These are phyloP conservation scores for Pelvicachromis taeniatus DNA, from an alignment of 2,113 vertebrate species.

Conservation along the genomic window DNA sequence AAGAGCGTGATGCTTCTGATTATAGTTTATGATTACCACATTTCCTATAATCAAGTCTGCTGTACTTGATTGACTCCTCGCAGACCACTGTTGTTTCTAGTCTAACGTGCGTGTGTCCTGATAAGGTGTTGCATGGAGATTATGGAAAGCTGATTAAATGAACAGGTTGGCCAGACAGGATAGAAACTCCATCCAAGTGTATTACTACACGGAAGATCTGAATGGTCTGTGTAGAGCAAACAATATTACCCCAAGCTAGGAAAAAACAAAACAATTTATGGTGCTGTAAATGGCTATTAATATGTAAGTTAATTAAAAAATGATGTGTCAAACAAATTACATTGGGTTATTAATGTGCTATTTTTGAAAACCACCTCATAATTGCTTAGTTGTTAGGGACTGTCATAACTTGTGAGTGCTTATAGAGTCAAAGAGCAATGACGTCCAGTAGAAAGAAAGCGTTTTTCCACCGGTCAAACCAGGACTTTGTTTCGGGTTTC, in stretches of 20 bases:
- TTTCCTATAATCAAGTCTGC: background rate
- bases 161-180: background rate
- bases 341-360: background rate
- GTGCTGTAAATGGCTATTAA: background rate
- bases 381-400: background rate
- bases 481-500: background rate
- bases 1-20: background rate
- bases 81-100: background rate
- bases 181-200: background rate
- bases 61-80: background rate
- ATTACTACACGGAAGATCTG: background rate
- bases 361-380: background rate
- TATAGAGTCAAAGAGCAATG: background rate
- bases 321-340: background rate
- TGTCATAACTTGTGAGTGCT: background rate
- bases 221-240: background rate
- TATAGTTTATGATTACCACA: background rate
- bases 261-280: too few relatives aligned
- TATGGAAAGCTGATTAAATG: constrained; percentile 61
- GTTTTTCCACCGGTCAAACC: background rate
- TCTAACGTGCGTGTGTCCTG: background rate
- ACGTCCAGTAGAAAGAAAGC: background rate
- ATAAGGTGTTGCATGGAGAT: constrained; percentile 26
- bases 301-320: background rate
- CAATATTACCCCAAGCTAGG: background rate